phyloP scores from a whole-genome alignment of 1,140 invertebrate genomes.

The Macrobrachium rosenbergii region DNA sequence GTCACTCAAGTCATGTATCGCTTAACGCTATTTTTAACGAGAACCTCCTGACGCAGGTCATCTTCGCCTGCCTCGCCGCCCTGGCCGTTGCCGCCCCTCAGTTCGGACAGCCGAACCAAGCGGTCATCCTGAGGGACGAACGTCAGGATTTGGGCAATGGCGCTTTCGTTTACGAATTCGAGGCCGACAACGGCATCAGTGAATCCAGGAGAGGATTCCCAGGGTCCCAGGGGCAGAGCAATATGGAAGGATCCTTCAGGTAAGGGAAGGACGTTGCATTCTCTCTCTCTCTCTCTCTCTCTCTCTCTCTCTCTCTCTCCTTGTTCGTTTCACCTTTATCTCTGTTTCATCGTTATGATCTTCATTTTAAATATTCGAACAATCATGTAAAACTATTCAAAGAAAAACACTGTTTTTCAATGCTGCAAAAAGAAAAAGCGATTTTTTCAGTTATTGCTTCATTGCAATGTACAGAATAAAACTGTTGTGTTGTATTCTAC shows the following conservation, averaged over 20 bases:
- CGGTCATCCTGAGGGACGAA: constrained; percentile 37
- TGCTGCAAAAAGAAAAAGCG: too few relatives aligned
- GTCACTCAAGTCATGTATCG: too few relatives aligned
- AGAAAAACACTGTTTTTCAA: too few relatives aligned
- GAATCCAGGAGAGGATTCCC: not conserved
- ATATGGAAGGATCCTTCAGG: constrained; percentile 45
- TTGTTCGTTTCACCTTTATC: too few relatives aligned
- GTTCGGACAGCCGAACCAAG: not conserved
- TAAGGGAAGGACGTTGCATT: not conserved
- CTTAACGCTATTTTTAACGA: too few relatives aligned
- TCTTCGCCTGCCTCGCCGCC: constrained; percentile 43
- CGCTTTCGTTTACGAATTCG: constrained; percentile 41
- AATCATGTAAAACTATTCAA: not conserved
- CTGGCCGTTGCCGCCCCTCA: constrained; percentile 35
- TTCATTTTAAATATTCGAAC: not conserved
- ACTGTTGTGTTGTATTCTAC: too few relatives aligned
- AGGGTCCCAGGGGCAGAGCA: constrained; percentile 27
- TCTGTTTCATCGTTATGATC: not conserved
- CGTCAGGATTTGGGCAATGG: constrained; percentile 34
- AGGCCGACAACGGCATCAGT: constrained; percentile 31
- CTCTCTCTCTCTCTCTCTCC: too few relatives aligned
- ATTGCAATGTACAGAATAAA: too few relatives aligned
- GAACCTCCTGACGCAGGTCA: constrained; percentile 8
- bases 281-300: too few relatives aligned
- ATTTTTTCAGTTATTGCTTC: too few relatives aligned